phyloP scores from a whole-genome alignment of 2,797 vertebrate genomes.

The Ctenochaetus hawaiiensis region DNA sequence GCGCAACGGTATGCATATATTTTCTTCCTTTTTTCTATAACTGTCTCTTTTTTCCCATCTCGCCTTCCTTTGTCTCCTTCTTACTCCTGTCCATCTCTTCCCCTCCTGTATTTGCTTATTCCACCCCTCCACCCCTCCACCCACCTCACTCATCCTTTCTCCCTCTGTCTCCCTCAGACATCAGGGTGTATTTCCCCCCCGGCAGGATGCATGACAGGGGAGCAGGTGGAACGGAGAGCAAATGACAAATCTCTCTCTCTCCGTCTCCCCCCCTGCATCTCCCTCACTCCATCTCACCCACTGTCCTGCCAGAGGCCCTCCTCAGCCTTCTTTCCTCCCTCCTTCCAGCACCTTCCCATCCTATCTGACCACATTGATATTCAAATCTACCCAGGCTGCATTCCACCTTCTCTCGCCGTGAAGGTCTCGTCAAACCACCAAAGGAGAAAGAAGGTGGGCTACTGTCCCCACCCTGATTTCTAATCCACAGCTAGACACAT shows the following conservation, averaged over 20 bases:
- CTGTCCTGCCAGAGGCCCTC: conserved; percentile 70
- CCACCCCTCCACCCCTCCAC: conserved; percentile 26
- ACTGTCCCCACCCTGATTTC: conserved; percentile 39
- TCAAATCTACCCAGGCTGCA: conserved; percentile 77
- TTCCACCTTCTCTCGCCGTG: conserved; percentile 57
- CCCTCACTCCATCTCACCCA: conserved; percentile 55
- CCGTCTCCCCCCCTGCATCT: conserved; percentile 51
- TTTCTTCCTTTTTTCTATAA: conserved; percentile 53
- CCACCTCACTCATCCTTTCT: conserved; percentile 61
- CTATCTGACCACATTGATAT: conserved; percentile 82
- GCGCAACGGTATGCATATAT: conserved; percentile 74
- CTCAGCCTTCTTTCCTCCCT: conserved; percentile 61
- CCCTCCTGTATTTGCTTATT: conserved; percentile 49
- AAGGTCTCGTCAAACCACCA: conserved; percentile 59
- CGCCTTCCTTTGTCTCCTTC: conserved; percentile 55
- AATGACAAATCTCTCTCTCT: conserved; percentile 84
- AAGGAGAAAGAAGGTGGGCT: conserved; percentile 46
- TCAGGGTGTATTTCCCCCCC: conserved; percentile 68
- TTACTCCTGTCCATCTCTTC: conserved; percentile 57
- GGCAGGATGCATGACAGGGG: conserved; percentile 79
- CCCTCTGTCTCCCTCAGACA: conserved; percentile 69
- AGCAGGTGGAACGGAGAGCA: conserved; percentile 84
- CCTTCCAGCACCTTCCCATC: conserved; percentile 63
- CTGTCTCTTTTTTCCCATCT: conserved; percentile 44
- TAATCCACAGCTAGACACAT: conserved; percentile 41